A percentile compares a stretch with the other conserved stretches of the same genome.
phyloP scores from a whole-genome alignment of 2,797 vertebrate species.

The Molossus alvarezi region DNA sequence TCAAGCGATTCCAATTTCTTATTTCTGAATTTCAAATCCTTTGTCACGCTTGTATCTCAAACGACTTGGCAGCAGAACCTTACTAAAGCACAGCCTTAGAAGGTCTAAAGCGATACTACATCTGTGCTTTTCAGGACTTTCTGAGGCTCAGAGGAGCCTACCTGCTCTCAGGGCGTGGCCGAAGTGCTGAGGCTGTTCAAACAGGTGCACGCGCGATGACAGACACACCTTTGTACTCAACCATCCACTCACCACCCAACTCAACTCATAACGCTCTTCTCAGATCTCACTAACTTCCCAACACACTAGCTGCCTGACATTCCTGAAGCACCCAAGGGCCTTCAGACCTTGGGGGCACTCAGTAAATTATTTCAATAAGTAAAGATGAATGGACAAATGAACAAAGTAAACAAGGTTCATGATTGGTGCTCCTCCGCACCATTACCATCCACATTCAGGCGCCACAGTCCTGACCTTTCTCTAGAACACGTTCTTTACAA shows the following conservation, averaged over 20 bases:
- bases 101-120: background rate
- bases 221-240: background rate
- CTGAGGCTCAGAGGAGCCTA: background rate
- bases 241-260: background rate
- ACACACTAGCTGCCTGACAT: background rate
- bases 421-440: background rate
- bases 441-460: background rate
- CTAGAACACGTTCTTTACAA: background rate
- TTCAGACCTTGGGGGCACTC: background rate
- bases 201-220: background rate
- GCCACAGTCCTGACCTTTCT: background rate
- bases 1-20: background rate
- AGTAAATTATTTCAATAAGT: background rate
- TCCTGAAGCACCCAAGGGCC: background rate
- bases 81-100: background rate
- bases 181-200: background rate
- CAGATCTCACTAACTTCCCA: background rate
- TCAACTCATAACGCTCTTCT: background rate
- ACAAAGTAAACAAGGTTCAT: background rate
- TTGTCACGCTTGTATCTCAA: background rate
- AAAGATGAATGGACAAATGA: background rate
- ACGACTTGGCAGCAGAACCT: background rate
- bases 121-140: background rate
- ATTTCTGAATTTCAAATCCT: constrained; percentile 53
- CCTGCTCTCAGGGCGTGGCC: background rate